Base-by-base conservation (phyloP, 2,888 invertebrate genomes). In the Agrypnus murinus region DNA sequence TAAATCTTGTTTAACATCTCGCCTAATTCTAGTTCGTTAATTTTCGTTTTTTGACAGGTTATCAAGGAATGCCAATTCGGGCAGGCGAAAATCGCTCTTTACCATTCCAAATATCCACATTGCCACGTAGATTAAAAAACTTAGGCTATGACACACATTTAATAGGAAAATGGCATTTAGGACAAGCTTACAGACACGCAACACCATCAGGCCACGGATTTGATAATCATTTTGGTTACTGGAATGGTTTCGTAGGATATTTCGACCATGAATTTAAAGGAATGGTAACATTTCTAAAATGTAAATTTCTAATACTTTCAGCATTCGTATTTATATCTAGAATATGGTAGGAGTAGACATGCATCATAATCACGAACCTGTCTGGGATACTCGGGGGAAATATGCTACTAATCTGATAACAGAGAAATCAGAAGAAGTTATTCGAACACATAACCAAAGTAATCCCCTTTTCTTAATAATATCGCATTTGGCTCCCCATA, bases 151-250 rank as follows among this genome's bases (percentile, higher is more conserved):
- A 85, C 15, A 94, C 93, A 0, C 92, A 93, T 83, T 88, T 93
- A 65, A 90, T 95, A 2, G 95, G 95, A 2, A 95, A 95, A 86
- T 95, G 95, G 95, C 93, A 94, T 82, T 88, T 96, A 71, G 96
- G 97, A 0, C 92, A 91, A 86, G 91, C 91, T 58, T 87, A 88
- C 50, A 86, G 87, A 60, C 89, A 89, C 71, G 92, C 89, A 80
- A 89, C 93, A 2, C 95, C 95, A 0, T 89, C 88, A 0, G 86
- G 87, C 50, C 88, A 94, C 53, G 95, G 95, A 0, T 97, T 94
- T 80, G 91, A 94, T 77, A 87, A 89, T 1, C 94, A 95, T 83
- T 93, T 91, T 79, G 97, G 97, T 0, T 96, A 95, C 81, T 93
- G 93, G 88, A 92, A 91, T 63, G 95, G 94, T 1, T 92, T 88